Percentiles rank a stretch among this genome's conserved stretches.
phyloP scores from a whole-genome alignment of 2,888 invertebrate genomes.

The Aphidoletes aphidimyza region DNA sequence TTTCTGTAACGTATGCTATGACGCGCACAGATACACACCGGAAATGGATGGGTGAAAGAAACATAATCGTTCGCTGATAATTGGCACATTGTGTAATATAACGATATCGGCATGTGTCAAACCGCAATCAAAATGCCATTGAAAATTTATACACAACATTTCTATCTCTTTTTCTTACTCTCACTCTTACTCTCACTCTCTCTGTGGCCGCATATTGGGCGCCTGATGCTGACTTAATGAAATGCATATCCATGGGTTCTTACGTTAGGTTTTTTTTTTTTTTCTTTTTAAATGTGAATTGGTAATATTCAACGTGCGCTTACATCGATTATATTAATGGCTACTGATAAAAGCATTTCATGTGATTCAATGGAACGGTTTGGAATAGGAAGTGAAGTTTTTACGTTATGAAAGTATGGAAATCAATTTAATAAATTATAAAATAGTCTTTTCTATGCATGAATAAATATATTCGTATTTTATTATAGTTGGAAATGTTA shows the following conservation, averaged over 20 bases:
- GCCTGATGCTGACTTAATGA: neutral
- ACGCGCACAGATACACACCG: neutral
- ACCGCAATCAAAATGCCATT: constrained; percentile 39
- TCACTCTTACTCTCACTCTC: too few species aligned
- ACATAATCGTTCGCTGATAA: constrained; percentile 19
- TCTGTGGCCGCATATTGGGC: too few species aligned
- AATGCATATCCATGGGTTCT: neutral
- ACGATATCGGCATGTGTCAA: neutral
- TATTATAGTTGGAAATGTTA: too few species aligned
- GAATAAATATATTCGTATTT: too few species aligned
- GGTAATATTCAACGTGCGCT: too few species aligned
- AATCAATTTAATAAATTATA: too few species aligned
- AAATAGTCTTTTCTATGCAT: too few species aligned
- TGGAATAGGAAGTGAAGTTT: neutral
- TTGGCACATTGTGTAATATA: constrained; percentile 19
- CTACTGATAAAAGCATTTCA: neutral
- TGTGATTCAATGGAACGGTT: neutral
- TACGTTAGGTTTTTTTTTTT: neutral
- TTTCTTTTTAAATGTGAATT: neutral
- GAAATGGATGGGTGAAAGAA: constrained; percentile 4
- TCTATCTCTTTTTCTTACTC: too few species aligned
- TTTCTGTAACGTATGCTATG: neutral
- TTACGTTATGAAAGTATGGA: too few species aligned
- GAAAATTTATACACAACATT: constrained; percentile 16
- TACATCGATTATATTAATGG: neutral